A percentile compares a stretch with the other conserved stretches of the same genome.
Conservation (phyloP, 2,113 vertebrate genomes). For the Chlorocebus sabaeus region DNA sequence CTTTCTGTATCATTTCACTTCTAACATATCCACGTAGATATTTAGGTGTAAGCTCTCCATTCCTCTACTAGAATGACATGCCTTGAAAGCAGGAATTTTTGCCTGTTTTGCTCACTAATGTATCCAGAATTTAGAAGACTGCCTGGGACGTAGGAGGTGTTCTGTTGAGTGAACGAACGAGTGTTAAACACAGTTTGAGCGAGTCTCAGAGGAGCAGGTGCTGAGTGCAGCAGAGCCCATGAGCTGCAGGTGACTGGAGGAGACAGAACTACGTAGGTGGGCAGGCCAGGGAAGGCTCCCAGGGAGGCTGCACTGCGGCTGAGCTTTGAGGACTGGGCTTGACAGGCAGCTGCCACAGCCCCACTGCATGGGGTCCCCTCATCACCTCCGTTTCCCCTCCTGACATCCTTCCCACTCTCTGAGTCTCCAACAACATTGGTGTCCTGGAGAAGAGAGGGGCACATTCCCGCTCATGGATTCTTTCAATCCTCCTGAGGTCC, state of each 20-base stretch:
- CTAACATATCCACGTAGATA: not conserved
- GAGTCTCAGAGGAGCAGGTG: not conserved
- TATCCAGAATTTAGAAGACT: not conserved
- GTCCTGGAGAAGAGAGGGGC: not conserved
- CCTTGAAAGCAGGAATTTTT: not conserved
- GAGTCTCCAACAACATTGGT: no score
- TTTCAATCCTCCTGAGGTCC: not conserved
- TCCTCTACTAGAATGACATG: not conserved
- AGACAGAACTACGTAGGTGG: fast-evolving
- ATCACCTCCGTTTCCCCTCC: not conserved
- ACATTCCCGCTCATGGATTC: not conserved
- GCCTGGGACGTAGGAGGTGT: not conserved
- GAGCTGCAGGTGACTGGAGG: no score
- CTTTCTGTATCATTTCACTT: not conserved
- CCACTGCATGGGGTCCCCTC: not conserved
- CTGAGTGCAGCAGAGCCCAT: not conserved
- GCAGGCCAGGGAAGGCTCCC: not conserved
- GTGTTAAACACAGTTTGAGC: not conserved
- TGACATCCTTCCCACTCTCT: not conserved
- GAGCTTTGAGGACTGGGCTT: not conserved
- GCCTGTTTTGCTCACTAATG: not conserved
- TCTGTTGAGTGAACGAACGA: not conserved
- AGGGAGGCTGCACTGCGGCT: not conserved
- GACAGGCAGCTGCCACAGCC: not conserved
- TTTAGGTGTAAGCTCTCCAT: no score